Percentiles rank a stretch among this genome's conserved stretches.
Evolutionary conservation across 2,888 invertebrate genomes (phyloP).

Genomic region (Ochropleura plecta): DNA sequence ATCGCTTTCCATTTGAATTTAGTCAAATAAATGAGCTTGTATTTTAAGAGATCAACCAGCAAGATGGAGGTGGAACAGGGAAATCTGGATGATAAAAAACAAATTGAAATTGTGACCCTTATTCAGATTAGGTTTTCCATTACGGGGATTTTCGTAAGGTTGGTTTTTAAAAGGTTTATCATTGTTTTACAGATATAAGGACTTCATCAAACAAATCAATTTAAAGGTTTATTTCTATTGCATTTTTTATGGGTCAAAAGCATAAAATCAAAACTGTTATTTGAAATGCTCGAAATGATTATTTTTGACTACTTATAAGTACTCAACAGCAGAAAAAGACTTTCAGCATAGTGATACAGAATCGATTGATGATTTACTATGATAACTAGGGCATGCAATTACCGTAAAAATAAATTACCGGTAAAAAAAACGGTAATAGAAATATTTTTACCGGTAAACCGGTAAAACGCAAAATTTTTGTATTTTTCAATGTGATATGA

Average conservation of each 20-base stretch:
- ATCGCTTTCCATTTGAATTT: slow-evolving; percentile 53
- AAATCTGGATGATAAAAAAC: slow-evolving; percentile 47
- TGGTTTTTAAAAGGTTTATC: slow-evolving; percentile 18
- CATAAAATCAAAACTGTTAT: too few species aligned
- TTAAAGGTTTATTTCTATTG: neutral
- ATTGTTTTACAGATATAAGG: slow-evolving; percentile 19
- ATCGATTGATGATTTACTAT: neutral
- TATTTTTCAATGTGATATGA: too few species aligned
- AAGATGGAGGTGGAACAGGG: slow-evolving; percentile 52
- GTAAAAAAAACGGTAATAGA: too few species aligned
- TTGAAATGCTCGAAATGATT: neutral
- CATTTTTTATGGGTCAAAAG: neutral
- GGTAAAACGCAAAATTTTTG: too few species aligned
- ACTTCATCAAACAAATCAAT: slow-evolving; percentile 4
- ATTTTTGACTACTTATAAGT: neutral
- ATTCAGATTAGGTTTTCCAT: slow-evolving; percentile 57
- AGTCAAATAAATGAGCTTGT: slow-evolving; percentile 62
- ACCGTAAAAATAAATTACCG: too few species aligned
- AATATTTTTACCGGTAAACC: too few species aligned
- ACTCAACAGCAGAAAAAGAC: neutral
- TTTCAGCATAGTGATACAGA: neutral
- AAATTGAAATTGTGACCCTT: slow-evolving; percentile 57
- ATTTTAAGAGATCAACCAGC: slow-evolving; percentile 56
- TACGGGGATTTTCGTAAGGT: slow-evolving; percentile 22
- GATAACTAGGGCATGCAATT: too few species aligned